These are phyloP conservation scores for Melanostoma mellinum DNA, from an alignment of 2,888 invertebrate species.

Conservation along the genomic window DNA sequence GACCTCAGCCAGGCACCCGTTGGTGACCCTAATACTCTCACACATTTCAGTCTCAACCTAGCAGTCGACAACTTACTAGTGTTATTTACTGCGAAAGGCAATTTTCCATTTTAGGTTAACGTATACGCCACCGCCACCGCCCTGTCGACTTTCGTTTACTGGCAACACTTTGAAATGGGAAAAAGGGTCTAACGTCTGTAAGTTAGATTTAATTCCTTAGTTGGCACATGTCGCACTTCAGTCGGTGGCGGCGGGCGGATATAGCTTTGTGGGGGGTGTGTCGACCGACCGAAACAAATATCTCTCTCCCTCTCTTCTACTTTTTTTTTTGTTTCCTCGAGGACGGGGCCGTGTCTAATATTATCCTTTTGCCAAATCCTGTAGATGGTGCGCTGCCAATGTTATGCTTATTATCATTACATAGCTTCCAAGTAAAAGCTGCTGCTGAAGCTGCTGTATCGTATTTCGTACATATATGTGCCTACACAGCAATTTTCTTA, in stretches of 20 bases:
- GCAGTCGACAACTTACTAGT: constrained; percentile 48
- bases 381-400: constrained; percentile 27
- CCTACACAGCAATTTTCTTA: constrained; percentile 13
- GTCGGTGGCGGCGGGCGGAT: constrained; percentile 17
- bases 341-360: constrained; percentile 8
- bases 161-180: constrained; percentile 26
- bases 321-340: constrained; percentile 7
- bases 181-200: constrained; percentile 40
- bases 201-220: constrained; percentile 63
- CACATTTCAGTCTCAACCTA: constrained; percentile 43
- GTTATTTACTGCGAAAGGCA: constrained; percentile 60
- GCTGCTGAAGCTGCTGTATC: background rate
- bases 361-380: constrained; percentile 1
- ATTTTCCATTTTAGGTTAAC: constrained; percentile 59
- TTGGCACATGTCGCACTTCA: constrained; percentile 51
- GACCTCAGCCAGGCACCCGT: constrained; percentile 21
- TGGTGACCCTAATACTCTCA: constrained; percentile 6
- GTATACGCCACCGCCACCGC: constrained; percentile 30
- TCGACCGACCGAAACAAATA: constrained; percentile 27
- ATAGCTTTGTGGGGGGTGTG: background rate
- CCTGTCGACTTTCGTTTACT: constrained; percentile 40
- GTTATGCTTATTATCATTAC: constrained; percentile 48
- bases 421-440: background rate
- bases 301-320: background rate
- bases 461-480: background rate